A percentile compares a stretch with the other conserved stretches of the same genome.
Conservation (phyloP, 2,113 vertebrate species). For the Clinocottus analis region DNA sequence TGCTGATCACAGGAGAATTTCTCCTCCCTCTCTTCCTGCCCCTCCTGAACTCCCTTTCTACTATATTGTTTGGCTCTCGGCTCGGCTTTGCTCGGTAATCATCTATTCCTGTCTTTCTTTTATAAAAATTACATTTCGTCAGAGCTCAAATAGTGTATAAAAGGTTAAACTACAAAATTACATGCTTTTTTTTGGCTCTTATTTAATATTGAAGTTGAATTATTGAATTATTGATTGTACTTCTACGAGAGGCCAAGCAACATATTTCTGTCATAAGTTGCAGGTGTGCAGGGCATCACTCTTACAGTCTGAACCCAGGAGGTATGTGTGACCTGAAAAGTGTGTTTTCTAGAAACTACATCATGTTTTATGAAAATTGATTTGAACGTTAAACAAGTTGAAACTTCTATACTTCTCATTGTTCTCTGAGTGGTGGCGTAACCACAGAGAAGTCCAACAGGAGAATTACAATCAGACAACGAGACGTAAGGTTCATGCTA, state of each 20-base stretch:
- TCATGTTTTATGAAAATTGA: not conserved
- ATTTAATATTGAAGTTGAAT: not conserved
- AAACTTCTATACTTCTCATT: not conserved
- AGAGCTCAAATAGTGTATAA: not conserved
- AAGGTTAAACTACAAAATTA: not conserved
- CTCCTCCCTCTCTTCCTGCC: not conserved
- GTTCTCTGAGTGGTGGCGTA: not conserved
- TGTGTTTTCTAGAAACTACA: not conserved
- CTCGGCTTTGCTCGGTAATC: slow-evolving; percentile 15
- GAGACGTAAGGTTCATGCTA: not conserved
- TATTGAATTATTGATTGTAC: not conserved
- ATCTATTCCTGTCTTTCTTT: not conserved
- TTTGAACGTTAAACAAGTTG: not conserved
- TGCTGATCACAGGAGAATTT: slow-evolving; percentile 7
- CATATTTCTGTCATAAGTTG: not conserved
- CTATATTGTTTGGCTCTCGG: not conserved
- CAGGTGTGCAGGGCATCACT: not conserved
- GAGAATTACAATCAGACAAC: not conserved
- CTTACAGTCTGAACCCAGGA: not conserved
- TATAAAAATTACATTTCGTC: not conserved
- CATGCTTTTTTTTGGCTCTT: not conserved
- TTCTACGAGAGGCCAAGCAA: not conserved
- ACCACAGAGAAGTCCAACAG: not conserved
- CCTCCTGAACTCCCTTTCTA: not conserved
- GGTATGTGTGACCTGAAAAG: not conserved